Conservation (phyloP, 1,140 invertebrate genomes). For the Rhopalosiphum maidis region DNA sequence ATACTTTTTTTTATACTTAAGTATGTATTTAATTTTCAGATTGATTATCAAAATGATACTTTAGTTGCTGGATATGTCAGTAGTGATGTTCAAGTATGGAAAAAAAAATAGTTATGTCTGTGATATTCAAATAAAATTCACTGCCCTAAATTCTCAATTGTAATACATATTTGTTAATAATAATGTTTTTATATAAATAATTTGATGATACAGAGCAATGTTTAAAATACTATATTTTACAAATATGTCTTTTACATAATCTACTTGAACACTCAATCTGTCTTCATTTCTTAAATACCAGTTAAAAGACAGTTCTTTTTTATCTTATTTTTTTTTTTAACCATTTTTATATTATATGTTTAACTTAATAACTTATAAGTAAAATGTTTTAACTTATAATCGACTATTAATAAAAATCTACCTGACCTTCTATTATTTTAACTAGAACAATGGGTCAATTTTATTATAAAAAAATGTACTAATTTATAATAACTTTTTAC, state of each 20-base stretch:
- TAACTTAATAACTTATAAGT: not conserved
- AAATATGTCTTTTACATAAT: not conserved
- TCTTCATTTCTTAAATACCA: not conserved
- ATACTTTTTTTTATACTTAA: not conserved
- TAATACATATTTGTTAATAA: not conserved
- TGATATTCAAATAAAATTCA: not conserved
- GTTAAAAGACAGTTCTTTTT: not conserved
- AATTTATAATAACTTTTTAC: conserved; percentile 5
- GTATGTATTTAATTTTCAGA: conserved; percentile 6
- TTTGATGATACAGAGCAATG: not conserved
- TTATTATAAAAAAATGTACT: not conserved
- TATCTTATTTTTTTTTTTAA: not conserved
- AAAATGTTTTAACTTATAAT: not conserved
- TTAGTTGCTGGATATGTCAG: conserved; percentile 44
- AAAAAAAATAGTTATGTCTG: conserved; percentile 23
- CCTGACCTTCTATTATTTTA: not conserved
- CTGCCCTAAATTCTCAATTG: not conserved
- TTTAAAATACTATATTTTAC: not conserved
- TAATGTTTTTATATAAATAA: not conserved
- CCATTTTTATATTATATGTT: not conserved
- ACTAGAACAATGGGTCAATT: not conserved
- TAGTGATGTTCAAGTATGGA: conserved; percentile 43
- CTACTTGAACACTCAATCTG: not conserved
- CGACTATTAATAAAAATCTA: not conserved
- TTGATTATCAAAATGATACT: conserved; percentile 51